Evolutionary conservation across 2,888 invertebrate species (phyloP), one percentile per base, ranked within the genome.

Genomic region (Ashinkailepas kermadecensis): DNA sequence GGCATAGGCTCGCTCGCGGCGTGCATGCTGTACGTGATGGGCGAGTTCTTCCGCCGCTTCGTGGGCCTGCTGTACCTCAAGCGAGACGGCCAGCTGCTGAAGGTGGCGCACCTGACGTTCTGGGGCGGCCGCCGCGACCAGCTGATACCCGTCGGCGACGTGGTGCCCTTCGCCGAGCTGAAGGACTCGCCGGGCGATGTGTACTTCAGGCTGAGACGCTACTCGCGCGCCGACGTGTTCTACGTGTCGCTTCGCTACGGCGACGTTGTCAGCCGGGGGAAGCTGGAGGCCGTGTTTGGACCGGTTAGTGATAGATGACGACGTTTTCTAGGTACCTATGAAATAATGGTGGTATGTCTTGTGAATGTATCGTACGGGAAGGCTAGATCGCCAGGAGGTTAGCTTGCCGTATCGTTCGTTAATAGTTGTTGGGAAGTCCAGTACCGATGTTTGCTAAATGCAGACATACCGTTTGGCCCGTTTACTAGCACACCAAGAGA

Each of bases 11-110:
- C 18, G 39, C 21, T 74, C 18, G 56, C 74, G 10, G 54, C 21
- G 54, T 15, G 18, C 15, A 74, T 74, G 74, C 74, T 74, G 21
- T 74, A 56, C 74, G n/a, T 74, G 21, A 74, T 74, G 74, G 74
- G 74, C 54, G 74, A 74, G 74, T 74, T 74, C 74, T 74, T 74
- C 54, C 74, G 74, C 4, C 74, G 74, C 9, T 74, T 74, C 56
- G 74, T 74, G 15, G 74, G 74, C 21, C 4, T 74, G 3, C 54
- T 74, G 15, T 74, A 74, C 74, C 74, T 74, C 0, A 13, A 21
- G 21, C 54, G 21, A 18, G 74, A 74, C 74, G 54, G 56, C 0
- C 54, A 18, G 10, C 1, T 18, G 21, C 74, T 74, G 21, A 74
- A 74, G 21, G 54, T 74, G 11, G 54, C 74, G 3, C 74, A 74